Conservation (phyloP, 2,888 invertebrate genomes). For the Cremastinae sp. region DNA sequence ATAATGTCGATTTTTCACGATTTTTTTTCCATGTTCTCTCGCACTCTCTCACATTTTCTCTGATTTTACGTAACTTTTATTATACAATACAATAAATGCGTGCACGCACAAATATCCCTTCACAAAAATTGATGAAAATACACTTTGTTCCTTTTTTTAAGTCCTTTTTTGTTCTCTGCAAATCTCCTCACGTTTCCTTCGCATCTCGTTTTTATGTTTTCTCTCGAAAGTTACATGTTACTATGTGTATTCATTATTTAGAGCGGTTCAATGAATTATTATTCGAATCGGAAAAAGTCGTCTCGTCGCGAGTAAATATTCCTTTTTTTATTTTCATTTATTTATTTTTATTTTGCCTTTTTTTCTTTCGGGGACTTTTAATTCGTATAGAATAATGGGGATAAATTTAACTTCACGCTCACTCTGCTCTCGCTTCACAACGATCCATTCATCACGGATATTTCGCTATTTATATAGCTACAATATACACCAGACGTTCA, state of each 20-base stretch:
- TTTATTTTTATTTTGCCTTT: constrained; percentile 7
- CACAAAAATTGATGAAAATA: constrained; percentile 31
- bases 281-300: constrained; percentile 38
- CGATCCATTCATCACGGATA: constrained; percentile 16
- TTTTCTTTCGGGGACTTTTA: constrained; percentile 24
- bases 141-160: constrained; percentile 2
- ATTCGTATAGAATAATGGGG: constrained; percentile 29
- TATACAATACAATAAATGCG: constrained; percentile 33
- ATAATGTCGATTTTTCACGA: constrained; percentile 52
- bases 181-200: constrained; percentile 10
- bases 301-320: constrained; percentile 15
- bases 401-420: constrained; percentile 49
- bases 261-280: constrained; percentile 36
- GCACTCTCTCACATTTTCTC: constrained; percentile 6
- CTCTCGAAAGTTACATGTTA: constrained; percentile 37
- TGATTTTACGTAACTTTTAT: constrained; percentile 17
- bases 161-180: not conserved
- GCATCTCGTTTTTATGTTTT: constrained; percentile 4
- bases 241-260: constrained; percentile 48
- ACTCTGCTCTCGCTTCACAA: constrained; percentile 5
- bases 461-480: constrained; percentile 25
- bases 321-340: constrained; percentile 26
- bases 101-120: constrained; percentile 8
- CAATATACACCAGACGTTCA: no score
- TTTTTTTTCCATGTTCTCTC: constrained; percentile 48